Evolutionary conservation across 1,140 invertebrate species (phyloP).

Genomic region (Muscidifurax raptorellus): DNA sequence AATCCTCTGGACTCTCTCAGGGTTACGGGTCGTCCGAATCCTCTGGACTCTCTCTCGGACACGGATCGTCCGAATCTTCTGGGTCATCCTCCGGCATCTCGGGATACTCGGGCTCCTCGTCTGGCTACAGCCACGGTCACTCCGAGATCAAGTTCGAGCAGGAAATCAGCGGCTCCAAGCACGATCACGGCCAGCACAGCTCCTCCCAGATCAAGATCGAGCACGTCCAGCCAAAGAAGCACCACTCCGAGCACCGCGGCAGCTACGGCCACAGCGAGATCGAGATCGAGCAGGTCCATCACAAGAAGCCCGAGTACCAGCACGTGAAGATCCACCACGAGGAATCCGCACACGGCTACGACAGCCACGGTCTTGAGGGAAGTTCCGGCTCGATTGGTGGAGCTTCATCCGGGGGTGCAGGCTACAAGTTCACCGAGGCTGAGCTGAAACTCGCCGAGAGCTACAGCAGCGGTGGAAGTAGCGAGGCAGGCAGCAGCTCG

Average conservation of each 20-base stretch:
- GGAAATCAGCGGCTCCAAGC: neutral
- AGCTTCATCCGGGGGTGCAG: neutral
- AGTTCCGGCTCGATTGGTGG: neutral
- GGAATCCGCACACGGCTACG: neutral
- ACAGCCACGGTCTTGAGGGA: no score
- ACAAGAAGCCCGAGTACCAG: neutral
- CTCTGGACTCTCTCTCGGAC: no score
- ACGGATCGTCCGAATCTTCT: no score
- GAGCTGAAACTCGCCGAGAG: neutral
- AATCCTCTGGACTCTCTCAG: no score
- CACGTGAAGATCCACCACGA: neutral
- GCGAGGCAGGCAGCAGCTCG: neutral
- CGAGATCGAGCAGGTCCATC: neutral
- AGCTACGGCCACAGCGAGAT: neutral
- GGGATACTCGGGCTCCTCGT: neutral
- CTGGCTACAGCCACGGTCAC: neutral
- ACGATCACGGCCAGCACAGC: neutral
- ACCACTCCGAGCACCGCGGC: neutral
- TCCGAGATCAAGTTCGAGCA: neutral
- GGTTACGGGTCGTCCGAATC: no score
- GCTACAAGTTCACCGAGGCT: neutral
- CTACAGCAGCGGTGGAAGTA: neutral
- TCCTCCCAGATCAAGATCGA: neutral
- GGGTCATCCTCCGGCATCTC: no score
- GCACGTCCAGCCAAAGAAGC: neutral